Evolutionary conservation across 1,140 invertebrate species (phyloP), one percentile per base, ranked within the genome.

Genomic region (Acromyrmex heyeri): DNA sequence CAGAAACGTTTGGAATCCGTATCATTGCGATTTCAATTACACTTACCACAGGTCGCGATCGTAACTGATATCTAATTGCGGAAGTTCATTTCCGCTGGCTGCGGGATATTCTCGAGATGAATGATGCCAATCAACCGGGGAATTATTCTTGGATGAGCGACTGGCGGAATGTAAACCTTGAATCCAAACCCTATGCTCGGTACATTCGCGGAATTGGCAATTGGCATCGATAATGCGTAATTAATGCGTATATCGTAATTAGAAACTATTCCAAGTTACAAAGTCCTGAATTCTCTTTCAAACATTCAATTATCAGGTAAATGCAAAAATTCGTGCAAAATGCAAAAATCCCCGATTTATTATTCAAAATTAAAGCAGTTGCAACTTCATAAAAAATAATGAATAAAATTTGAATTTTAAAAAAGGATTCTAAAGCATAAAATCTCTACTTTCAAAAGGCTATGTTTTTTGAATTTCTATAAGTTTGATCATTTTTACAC

Each of bases 61-160:
- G 34, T 77, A 75, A 88, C 85, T 79, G 87, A 62, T 57, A 88
- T 70, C 57, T 86, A 81, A 83, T 89, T 88, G 67, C 61, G 18
- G 72, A 59, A 59, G 69, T 82, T 82, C 67, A 73, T 83, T 69
- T 75, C 57, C 79, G 24, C 27, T 8, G 38, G 38, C n/a, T 34
- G 44, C 38, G 79, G 69, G 69, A 62, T 83, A 73, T 83, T 83
- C 79, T 75, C 69, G 38, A 83, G 69, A 83, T 83, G 55, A 83
- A 83, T 83, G 69, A 75, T 75, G 79, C 79, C 79, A 83, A 83
- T 83, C 79, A 83, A 75, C 24, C 27, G 21, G 69, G 55, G 14
- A 83, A 83, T 83, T 62, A 83, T 83, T 75, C 69, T 83, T 73
- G 69, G 24, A 83, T 50, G 38, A 62, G 69, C 69, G 69, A 73